A percentile compares a stretch with the other conserved stretches of the same genome.
Evolutionary conservation across 2,888 invertebrate species (phyloP).

Genomic region (Cheilosia variabilis): DNA sequence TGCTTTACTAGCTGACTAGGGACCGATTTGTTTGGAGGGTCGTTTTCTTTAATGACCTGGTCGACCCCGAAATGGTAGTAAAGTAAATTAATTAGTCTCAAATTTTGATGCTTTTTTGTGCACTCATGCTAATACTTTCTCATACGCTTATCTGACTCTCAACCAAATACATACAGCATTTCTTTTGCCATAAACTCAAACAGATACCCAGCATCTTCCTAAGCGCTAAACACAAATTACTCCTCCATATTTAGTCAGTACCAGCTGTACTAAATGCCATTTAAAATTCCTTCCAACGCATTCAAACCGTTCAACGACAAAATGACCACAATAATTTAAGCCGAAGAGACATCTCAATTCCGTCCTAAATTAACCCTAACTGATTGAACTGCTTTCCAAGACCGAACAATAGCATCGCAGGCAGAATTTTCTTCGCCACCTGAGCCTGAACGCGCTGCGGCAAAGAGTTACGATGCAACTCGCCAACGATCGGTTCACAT

Average conservation of each 20-base stretch:
- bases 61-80: too few species aligned
- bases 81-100: too few species aligned
- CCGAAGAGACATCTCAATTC: conserved; percentile 70
- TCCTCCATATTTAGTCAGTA: conserved; percentile 61
- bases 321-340: conserved; percentile 56
- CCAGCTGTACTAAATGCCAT: conserved; percentile 50
- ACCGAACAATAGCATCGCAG: conserved; percentile 57
- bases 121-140: too few species aligned
- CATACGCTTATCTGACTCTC: too few species aligned
- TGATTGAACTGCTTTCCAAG: conserved; percentile 66
- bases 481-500: conserved; percentile 37
- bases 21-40: too few species aligned
- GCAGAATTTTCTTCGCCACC: conserved; percentile 60
- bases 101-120: too few species aligned
- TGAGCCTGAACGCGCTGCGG: conserved; percentile 32
- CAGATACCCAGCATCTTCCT: background rate
- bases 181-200: background rate
- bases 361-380: conserved; percentile 66
- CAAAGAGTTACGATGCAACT: conserved; percentile 45
- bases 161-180: background rate
- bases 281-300: conserved; percentile 59
- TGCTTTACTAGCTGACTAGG: too few species aligned
- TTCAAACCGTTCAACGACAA: conserved; percentile 5
- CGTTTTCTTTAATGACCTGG: too few species aligned
- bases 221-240: conserved; percentile 30